Evolutionary conservation across 2,797 vertebrate genomes (phyloP).

Genomic region (Cryptoblepharus egeriae): DNA sequence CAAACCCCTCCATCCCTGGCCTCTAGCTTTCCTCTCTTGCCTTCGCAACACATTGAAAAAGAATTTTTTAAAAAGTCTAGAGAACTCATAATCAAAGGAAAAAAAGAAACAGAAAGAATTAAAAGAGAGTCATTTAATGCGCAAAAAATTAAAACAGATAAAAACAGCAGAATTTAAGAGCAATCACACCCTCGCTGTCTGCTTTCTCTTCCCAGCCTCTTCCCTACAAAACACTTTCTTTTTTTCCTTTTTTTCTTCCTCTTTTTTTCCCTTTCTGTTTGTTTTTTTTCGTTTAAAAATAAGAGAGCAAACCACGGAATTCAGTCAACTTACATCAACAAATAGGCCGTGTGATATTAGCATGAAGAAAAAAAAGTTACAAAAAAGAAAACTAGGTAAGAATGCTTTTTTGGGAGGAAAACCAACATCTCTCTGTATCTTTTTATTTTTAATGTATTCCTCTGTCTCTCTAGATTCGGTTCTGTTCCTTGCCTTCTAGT

Average conservation of each 20-base stretch:
- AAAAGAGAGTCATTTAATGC: constrained; percentile 43
- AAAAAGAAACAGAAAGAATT: constrained; percentile 27
- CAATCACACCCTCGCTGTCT: constrained; percentile 58
- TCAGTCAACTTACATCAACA: constrained; percentile 99
- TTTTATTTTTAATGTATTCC: constrained; percentile 49
- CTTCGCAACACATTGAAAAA: constrained; percentile 18
- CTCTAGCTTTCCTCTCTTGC: background rate
- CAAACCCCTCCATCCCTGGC: constrained; percentile 31
- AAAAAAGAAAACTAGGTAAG: constrained; percentile 96
- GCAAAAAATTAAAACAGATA: constrained; percentile 43
- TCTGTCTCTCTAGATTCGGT: constrained; percentile 36
- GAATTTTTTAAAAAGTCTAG: constrained; percentile 16
- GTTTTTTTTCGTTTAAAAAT: constrained; percentile 76
- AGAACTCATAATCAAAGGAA: constrained; percentile 37
- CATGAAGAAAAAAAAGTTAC: constrained; percentile 98
- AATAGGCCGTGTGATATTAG: constrained; percentile 99
- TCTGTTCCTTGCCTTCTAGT: constrained; percentile 30
- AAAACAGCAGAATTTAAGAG: constrained; percentile 44
- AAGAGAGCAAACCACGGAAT: constrained; percentile 97
- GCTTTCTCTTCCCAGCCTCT: constrained; percentile 15
- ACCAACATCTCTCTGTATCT: constrained; percentile 73
- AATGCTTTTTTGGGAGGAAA: constrained; percentile 88
- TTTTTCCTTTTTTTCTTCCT: constrained; percentile 36
- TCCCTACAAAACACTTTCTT: constrained; percentile 3
- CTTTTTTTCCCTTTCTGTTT: constrained; percentile 33